Evolutionary conservation across 1,140 invertebrate genomes (phyloP).

Genomic region (Drosophila tristis): DNA sequence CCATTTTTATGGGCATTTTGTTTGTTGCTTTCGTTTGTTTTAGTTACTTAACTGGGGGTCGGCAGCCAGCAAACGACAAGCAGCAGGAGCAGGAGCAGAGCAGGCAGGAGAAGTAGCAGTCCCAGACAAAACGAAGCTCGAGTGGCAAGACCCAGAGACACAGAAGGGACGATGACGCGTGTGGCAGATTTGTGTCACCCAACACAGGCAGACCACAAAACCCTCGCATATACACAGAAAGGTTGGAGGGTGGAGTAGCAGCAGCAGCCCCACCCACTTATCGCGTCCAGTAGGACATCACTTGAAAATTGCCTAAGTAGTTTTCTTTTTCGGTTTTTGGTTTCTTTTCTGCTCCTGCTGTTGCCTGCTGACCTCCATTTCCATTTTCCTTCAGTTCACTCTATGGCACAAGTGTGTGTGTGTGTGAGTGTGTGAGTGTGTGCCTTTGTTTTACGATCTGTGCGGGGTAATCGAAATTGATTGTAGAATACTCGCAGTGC

Average conservation of each 20-base stretch:
- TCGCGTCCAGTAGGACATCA: constrained; percentile 68
- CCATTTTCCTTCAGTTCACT: constrained; percentile 16
- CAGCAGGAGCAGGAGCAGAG: not conserved
- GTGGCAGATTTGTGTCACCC: constrained; percentile 36
- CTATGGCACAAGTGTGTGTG: too few relatives aligned
- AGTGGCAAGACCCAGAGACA: too few relatives aligned
- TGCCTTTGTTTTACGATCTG: constrained; percentile 34
- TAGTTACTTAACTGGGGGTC: constrained; percentile 57
- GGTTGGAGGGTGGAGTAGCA: constrained; percentile 7
- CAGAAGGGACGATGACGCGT: constrained; percentile 48
- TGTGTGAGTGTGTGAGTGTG: not conserved
- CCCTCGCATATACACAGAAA: constrained; percentile 25
- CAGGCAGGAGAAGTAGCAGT: not conserved
- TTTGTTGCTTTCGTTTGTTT: constrained; percentile 76
- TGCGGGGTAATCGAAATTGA: constrained; percentile 40
- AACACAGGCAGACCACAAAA: constrained; percentile 54
- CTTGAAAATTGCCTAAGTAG: constrained; percentile 82
- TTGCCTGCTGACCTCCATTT: constrained; percentile 34
- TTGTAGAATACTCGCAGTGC: constrained; percentile 15
- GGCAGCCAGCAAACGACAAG: not conserved
- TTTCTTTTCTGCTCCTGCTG: constrained; percentile 13
- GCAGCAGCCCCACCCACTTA: constrained; percentile 47
- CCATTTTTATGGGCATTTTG: constrained; percentile 79
- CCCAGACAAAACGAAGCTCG: too few relatives aligned
- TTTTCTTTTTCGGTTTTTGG: constrained; percentile 46